phyloP scores from a whole-genome alignment of 92 coral and sea anemone species.

The Phenganax subtilis region DNA sequence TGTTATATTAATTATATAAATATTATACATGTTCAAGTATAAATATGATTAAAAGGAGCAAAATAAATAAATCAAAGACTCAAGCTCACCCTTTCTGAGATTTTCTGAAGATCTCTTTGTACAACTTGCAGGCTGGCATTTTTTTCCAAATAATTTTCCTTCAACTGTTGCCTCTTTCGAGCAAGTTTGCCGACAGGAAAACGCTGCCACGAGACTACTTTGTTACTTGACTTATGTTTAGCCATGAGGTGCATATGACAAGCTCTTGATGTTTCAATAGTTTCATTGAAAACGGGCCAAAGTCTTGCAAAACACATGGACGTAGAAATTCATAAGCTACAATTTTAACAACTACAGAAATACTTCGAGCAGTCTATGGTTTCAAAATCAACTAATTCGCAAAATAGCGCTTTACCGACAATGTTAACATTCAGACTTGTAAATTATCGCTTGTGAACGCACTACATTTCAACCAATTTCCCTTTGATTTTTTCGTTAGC shows the following conservation, averaged over 20 bases:
- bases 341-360: not conserved
- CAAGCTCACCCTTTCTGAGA: constrained; percentile 18
- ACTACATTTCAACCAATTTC: not conserved
- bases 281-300: not conserved
- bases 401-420: not conserved
- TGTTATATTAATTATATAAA: too few relatives aligned
- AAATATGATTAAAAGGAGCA: not conserved
- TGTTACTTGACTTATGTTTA: constrained; percentile 17
- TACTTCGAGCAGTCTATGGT: not conserved
- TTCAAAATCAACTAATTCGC: not conserved
- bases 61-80: not conserved
- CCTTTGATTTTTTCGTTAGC: not conserved
- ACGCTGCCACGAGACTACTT: constrained; percentile 1
- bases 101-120: not conserved
- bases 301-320: not conserved
- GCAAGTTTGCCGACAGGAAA: constrained; percentile 30
- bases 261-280: not conserved
- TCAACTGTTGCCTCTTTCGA: constrained; percentile 2
- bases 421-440: not conserved
- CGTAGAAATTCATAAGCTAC: not conserved
- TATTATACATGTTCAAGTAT: not conserved
- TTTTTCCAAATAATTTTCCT: constrained; percentile 18
- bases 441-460: not conserved
- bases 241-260: not conserved
- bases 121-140: not conserved